Evolutionary conservation across 2,113 vertebrate species (phyloP).

Genomic region (Malurus melanocephalus): DNA sequence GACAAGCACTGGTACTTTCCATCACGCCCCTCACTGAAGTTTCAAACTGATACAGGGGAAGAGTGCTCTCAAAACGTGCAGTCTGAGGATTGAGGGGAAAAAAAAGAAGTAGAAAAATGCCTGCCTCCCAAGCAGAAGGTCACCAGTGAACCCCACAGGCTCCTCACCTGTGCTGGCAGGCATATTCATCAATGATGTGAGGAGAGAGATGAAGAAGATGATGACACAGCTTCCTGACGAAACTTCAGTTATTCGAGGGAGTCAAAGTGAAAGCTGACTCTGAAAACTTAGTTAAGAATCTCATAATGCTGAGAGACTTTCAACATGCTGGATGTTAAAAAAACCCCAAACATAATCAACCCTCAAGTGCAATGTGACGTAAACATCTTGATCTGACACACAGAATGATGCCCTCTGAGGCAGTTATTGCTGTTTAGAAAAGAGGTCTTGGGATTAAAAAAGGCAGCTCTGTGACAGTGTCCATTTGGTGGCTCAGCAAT

Average conservation of each 20-base stretch:
- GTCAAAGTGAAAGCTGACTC: neutral
- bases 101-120: neutral
- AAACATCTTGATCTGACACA: neutral
- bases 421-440: neutral
- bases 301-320: neutral
- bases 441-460: neutral
- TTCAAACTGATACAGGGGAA: neutral
- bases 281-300: neutral
- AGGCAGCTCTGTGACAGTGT: neutral
- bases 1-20: neutral
- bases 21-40: neutral
- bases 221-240: neutral
- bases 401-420: neutral
- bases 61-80: neutral
- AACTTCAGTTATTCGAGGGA: neutral
- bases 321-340: neutral
- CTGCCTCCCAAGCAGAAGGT: neutral
- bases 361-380: fast-evolving
- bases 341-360: neutral
- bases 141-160: neutral
- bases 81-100: neutral
- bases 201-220: neutral
- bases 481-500: neutral
- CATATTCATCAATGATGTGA: neutral
- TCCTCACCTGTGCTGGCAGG: neutral